Percentiles rank a stretch among this genome's conserved stretches.
Evolutionary conservation across 1,140 invertebrate species (phyloP).

Genomic region (Colletes latitarsis): DNA sequence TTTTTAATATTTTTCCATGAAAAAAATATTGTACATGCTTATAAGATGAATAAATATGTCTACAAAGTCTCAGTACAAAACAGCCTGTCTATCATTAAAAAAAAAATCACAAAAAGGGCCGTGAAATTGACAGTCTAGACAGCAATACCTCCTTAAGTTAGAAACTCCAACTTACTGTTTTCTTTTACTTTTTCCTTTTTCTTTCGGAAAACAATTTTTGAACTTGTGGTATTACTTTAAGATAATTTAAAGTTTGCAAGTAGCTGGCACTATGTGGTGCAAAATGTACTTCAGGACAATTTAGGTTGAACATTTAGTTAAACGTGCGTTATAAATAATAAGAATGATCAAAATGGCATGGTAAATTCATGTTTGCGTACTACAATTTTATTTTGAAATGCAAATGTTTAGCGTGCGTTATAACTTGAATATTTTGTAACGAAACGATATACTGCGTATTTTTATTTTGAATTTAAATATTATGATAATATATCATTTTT

Average conservation of each 20-base stretch:
- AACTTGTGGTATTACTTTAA: conserved; percentile 16
- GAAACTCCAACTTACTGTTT: not conserved
- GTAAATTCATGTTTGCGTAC: not conserved
- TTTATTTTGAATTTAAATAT: not conserved
- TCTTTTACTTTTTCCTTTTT: not conserved
- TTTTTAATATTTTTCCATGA: no score
- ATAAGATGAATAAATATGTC: no score
- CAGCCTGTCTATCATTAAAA: no score
- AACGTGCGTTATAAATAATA: not conserved
- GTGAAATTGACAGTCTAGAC: no score
- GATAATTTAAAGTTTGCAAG: conserved; percentile 10
- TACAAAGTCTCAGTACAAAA: no score
- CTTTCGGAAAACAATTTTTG: not conserved
- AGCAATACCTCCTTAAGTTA: no score
- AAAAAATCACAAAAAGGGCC: no score
- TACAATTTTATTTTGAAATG: not conserved
- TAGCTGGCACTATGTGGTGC: not conserved
- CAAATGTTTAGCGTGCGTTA: not conserved
- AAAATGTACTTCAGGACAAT: conserved; percentile 21
- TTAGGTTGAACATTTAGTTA: conserved; percentile 4
- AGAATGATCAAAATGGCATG: not conserved
- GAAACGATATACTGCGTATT: not conserved
- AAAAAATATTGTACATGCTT: no score
- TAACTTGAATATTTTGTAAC: not conserved
- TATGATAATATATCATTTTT: not conserved